Evolutionary conservation across 1,140 invertebrate species (phyloP).

Genomic region (Bombus superbus): DNA sequence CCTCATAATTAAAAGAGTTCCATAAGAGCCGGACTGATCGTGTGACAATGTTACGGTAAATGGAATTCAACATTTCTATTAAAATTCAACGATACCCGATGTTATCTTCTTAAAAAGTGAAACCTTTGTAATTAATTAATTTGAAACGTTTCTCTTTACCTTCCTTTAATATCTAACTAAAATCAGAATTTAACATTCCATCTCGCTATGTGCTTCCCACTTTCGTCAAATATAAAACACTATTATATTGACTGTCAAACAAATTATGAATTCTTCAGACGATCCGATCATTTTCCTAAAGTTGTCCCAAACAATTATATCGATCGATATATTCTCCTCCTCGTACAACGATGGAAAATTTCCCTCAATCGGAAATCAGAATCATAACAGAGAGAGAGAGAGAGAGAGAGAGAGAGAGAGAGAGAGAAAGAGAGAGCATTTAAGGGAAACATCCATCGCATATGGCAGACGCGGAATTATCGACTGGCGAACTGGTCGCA

Average conservation of each 20-base stretch:
- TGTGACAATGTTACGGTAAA: neutral
- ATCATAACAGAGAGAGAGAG: too few species aligned
- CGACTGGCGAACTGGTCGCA: neutral
- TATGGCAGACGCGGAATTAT: conserved; percentile 47
- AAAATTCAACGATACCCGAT: neutral
- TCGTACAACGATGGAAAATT: neutral
- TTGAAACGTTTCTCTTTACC: neutral
- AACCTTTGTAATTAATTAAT: neutral
- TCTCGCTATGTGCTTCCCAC: neutral
- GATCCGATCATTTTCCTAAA: neutral
- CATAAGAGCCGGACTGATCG: neutral
- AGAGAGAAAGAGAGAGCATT: neutral
- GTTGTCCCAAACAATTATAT: too few species aligned
- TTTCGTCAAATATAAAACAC: too few species aligned
- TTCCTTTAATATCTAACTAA: neutral
- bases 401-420: too few species aligned
- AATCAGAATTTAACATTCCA: neutral
- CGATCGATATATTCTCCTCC: neutral
- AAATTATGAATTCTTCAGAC: neutral
- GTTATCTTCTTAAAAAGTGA: neutral
- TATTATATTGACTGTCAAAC: too few species aligned
- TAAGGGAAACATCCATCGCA: neutral
- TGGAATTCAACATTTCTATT: neutral
- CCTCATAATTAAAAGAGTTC: neutral
- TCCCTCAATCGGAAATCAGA: too few species aligned